These are phyloP conservation scores for Amblyraja radiata DNA, from an alignment of 2,797 vertebrate species.

Conservation along the genomic window DNA sequence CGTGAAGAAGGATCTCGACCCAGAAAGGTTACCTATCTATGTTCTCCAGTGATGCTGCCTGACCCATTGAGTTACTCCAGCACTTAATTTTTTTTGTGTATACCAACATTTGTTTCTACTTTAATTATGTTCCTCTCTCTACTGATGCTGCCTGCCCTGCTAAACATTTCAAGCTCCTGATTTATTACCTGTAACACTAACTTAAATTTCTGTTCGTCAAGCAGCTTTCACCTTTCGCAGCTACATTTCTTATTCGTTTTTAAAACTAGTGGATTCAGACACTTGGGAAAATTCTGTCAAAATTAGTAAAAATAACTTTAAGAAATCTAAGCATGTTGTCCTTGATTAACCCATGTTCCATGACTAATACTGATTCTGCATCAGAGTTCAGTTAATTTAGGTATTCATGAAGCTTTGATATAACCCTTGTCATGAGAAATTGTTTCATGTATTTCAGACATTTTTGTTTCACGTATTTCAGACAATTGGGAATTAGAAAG, in stretches of 20 bases:
- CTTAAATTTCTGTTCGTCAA: background rate
- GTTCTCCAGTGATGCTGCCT: no score
- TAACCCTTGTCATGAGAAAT: background rate
- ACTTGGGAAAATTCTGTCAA: background rate
- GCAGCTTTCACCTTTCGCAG: background rate
- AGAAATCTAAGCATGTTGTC: background rate
- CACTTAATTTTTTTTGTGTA: no score
- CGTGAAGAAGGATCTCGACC: no score
- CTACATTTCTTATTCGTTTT: background rate
- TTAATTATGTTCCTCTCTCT: no score
- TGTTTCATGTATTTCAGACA: no score
- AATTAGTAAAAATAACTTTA: background rate
- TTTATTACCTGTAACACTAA: background rate
- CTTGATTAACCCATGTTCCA: background rate
- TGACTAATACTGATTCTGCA: background rate
- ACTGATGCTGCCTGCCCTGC: no score
- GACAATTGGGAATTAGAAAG: no score
- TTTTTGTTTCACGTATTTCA: background rate
- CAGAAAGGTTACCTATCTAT: no score
- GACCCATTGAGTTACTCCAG: no score
- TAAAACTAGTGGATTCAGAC: background rate
- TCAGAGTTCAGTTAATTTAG: background rate
- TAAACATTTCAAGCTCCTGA: no score
- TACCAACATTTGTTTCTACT: no score
- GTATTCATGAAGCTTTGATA: background rate